These are phyloP conservation scores for Salvelinus namaycush DNA, from an alignment of 2,113 vertebrate species.

Conservation along the genomic window DNA sequence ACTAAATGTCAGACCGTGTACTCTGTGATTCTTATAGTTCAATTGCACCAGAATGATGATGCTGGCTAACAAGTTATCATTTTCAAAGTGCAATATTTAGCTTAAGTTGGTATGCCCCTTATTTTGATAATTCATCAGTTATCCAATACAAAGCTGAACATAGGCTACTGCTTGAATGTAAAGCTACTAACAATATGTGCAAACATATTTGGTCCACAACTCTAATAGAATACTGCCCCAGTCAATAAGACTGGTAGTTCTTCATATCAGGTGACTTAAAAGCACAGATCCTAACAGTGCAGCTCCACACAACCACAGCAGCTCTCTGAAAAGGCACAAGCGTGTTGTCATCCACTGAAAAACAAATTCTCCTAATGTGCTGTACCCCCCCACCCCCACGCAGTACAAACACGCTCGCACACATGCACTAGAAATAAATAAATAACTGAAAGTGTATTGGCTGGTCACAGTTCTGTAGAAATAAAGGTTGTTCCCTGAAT, in stretches of 20 bases:
- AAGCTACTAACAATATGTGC: too few species aligned
- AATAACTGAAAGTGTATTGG: slow-evolving; percentile 43
- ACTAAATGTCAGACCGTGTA: background rate
- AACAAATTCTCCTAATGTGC: background rate
- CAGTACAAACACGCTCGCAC: background rate
- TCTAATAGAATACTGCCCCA: too few species aligned
- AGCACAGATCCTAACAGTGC: background rate
- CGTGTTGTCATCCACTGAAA: background rate
- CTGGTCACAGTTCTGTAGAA: slow-evolving; percentile 25
- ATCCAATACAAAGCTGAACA: background rate
- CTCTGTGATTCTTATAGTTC: background rate
- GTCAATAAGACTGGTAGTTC: too few species aligned
- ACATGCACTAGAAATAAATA: slow-evolving; percentile 63
- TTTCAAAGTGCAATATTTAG: background rate
- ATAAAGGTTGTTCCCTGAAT: slow-evolving; percentile 41
- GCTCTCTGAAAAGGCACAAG: slow-evolving; percentile 42
- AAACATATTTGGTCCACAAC: too few species aligned
- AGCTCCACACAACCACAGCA: slow-evolving; percentile 20
- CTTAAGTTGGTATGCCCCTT: background rate
- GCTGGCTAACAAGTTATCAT: background rate
- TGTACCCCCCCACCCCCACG: background rate
- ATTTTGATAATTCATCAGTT: background rate
- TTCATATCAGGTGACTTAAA: background rate
- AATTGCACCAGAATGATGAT: background rate
- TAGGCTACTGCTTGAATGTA: too few species aligned